Base-by-base conservation (phyloP, 2,797 vertebrate species). In the Tadarida brasiliensis region DNA sequence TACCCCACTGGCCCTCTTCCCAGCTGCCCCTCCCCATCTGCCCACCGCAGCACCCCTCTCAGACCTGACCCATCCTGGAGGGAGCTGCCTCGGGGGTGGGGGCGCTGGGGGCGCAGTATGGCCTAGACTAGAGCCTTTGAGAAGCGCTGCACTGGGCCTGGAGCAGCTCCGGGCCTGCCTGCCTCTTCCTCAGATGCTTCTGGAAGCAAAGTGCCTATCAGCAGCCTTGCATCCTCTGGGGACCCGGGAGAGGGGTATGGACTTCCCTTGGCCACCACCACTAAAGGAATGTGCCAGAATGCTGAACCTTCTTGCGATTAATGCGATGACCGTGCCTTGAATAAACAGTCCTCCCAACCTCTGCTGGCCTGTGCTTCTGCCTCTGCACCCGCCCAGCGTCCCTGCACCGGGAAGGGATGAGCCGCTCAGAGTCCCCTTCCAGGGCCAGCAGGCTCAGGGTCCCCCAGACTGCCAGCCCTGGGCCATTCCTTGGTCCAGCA, bases 291-390 rank as follows among this genome's bases (percentile, higher is more conserved):
- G 98, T 98, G 98, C 98, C 98, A 98, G 98, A 98, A 98, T 96
- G 97, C 98, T 95, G 90, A 98, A 98, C 96, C 97, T 98, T 98
- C 98, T 98, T 6, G 96, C 98, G 98, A 97, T 94, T 97, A 97
- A 98, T 97, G 98, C 98, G 98, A 97, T 98, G 98, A 99, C 97
- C 0, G 98, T 98, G 98, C 98, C 98, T 99, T 98, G 98, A 98
- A 98, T 99, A 98, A 99, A 98, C 96, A 73, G 98, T 98, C 97
- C 97, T 97, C 98, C 97, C 97, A 96, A 70, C 73, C 74, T 73
- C 28, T 1, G 0, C 24, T 5, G 0, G 88, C 92, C 87, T 67
- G 24, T 51, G 90, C 86, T 82, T 96, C 85, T 90, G 49, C 30
- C 0, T 49, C 4, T 44, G 7, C 2, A 54, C 0, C 0, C 0